Conservation (phyloP, 2,797 vertebrate genomes). For the Buphagus erythrorhynchus region DNA sequence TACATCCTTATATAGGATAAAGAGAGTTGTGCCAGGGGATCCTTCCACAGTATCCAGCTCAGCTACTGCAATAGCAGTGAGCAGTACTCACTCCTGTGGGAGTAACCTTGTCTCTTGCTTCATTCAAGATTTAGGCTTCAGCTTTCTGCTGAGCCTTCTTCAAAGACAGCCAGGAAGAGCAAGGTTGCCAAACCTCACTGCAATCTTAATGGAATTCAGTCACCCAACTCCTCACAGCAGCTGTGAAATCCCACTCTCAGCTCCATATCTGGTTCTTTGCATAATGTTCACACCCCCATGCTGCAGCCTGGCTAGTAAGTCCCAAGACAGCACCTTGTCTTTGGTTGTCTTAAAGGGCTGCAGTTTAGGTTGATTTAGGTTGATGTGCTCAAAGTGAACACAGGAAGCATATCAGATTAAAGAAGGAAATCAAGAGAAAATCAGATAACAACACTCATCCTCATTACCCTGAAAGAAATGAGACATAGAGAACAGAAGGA, state of each 20-base stretch:
- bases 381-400: neutral
- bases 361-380: neutral
- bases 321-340: neutral
- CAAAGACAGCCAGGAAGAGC: neutral
- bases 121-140: neutral
- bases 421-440: neutral
- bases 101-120: neutral
- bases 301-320: neutral
- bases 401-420: neutral
- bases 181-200: neutral
- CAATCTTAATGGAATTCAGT: neutral
- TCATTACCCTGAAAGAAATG: neutral
- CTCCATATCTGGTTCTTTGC: neutral
- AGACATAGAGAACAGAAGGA: neutral
- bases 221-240: neutral
- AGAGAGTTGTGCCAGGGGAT: neutral
- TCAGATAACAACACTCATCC: neutral
- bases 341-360: neutral
- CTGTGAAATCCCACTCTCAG: neutral
- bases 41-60: neutral
- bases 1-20: neutral
- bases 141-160: neutral
- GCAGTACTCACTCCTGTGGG: neutral
- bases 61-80: neutral
- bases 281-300: neutral